Evolutionary conservation across 2,113 vertebrate genomes (phyloP).

Genomic region (Oreamnos americanus): DNA sequence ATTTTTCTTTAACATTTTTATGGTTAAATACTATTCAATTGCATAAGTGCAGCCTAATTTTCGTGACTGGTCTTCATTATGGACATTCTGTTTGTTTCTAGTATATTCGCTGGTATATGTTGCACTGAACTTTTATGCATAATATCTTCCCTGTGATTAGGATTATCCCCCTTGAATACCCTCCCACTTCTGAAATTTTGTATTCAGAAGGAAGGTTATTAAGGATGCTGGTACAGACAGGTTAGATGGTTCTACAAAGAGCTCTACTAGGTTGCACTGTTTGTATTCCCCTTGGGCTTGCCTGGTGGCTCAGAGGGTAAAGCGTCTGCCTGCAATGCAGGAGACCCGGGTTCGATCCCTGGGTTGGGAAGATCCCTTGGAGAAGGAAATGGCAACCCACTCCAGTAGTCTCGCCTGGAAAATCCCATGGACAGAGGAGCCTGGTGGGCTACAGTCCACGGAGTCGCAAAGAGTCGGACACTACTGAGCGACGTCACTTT

Average conservation of each 20-base stretch:
- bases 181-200: neutral
- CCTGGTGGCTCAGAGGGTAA: too few species aligned
- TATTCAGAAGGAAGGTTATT: neutral
- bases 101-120: neutral
- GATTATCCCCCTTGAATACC: constrained; percentile 15
- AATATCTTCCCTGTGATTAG: constrained; percentile 8
- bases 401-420: too few species aligned
- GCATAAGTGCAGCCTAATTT: neutral
- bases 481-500: too few species aligned
- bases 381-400: too few species aligned
- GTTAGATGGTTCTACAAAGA: neutral
- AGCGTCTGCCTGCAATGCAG: too few species aligned
- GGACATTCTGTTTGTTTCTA: constrained; percentile 24
- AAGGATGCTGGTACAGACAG: neutral
- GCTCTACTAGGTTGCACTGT: neutral
- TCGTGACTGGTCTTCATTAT: neutral
- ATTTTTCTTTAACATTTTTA: neutral
- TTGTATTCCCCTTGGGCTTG: too few species aligned
- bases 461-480: too few species aligned
- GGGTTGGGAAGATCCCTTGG: too few species aligned
- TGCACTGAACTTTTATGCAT: neutral
- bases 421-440: too few species aligned
- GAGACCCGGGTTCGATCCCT: too few species aligned
- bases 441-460: too few species aligned
- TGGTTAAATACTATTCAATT: neutral